Evolutionary conservation across 2,888 invertebrate genomes (phyloP).

Genomic region (Chalcosyrphus nemorum): DNA sequence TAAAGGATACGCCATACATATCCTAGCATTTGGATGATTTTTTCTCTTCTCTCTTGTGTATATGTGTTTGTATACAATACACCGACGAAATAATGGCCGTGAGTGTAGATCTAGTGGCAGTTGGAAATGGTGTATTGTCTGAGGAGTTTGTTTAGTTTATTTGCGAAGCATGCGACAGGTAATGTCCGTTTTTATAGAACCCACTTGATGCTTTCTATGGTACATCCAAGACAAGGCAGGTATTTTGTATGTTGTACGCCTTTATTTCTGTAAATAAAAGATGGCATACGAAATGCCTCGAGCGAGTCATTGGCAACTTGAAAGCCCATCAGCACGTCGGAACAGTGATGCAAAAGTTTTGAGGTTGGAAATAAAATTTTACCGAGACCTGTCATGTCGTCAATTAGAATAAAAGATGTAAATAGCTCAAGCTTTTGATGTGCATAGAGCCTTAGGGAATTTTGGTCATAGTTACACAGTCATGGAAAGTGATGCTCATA

Average conservation of each 20-base stretch:
- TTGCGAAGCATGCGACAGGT: slow-evolving; percentile 24
- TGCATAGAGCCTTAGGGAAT: too few species aligned
- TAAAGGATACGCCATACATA: slow-evolving; percentile 14
- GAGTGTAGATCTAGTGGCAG: slow-evolving; percentile 17
- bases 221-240: background rate
- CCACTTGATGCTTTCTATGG: slow-evolving; percentile 36
- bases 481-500: too few species aligned
- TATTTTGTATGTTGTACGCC: background rate
- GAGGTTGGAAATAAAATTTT: background rate
- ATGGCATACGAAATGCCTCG: background rate
- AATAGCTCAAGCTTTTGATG: too few species aligned
- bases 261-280: slow-evolving; percentile 35
- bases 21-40: slow-evolving; percentile 17
- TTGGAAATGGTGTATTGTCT: slow-evolving; percentile 6
- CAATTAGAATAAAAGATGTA: background rate
- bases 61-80: background rate
- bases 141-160: slow-evolving; percentile 19
- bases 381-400: background rate
- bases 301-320: background rate
- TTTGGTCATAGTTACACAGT: too few species aligned
- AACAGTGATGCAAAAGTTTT: background rate
- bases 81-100: background rate
- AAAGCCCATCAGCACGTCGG: background rate
- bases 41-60: slow-evolving; percentile 16
- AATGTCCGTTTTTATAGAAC: slow-evolving; percentile 19